Base-by-base conservation (phyloP, 1,140 invertebrate species). In the Neoseiulus cucumeris region DNA sequence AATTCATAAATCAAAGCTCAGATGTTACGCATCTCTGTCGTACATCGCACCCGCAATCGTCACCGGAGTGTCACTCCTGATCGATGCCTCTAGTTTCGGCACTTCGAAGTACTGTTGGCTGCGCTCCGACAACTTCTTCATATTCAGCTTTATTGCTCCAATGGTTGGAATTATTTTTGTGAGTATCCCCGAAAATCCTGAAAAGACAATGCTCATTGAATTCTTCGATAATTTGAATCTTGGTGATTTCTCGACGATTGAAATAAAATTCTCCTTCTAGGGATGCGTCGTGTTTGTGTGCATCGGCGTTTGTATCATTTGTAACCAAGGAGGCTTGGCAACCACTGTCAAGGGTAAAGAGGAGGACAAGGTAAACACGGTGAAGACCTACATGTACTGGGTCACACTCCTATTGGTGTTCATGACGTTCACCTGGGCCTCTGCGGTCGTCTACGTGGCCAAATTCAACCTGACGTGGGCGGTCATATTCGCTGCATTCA, bases 61-160 rank as follows among this genome's bases (percentile, higher is more conserved):
- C 64, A 86, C 90, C 42, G 79, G 80, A 66, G 80, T 85, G 42
- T 87, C 88, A 25, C 85, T 84, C 66, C 81, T 84, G 47, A 81
- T 91, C 42, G 85, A 87, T 77, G 84, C 84, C 59, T 76, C 81
- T 65, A 89, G 88, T 65, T 96, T 95, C 76, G 90, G 90, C 65
- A 93, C 88, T 64, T 77, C 83, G 33, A 76, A 79, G 51, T 85
- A 90, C 75, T 95, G 90, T 77, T 96, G 91, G 89, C 80, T 96
- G 9, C 79, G 84, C 66, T 84, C 86, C 14, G 85, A 91, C 71
- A 85, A 87, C 72, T 85, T 87, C 73, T 91, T 93, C 72, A 86
- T 93, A 71, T 87, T 91, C 78, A 87, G 86, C 75, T 95, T 96
- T 77, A 86, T 94, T 17, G 87, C 85, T 65, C 91, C 91, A 28